Evolutionary conservation across 2,113 vertebrate species (phyloP).

Genomic region (Pelvicachromis taeniatus): DNA sequence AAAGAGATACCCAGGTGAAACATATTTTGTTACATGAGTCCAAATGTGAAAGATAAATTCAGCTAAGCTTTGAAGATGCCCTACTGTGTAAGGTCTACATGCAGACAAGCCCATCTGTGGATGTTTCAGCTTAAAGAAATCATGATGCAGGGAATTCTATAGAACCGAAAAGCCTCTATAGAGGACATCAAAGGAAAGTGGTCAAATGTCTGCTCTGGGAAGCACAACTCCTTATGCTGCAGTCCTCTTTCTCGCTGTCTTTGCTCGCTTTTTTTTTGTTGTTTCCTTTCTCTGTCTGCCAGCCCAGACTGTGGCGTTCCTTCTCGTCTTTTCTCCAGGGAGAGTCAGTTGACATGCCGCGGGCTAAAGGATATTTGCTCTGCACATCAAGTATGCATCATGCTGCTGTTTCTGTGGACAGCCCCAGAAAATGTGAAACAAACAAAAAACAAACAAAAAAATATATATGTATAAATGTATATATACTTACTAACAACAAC

Average conservation of each 20-base stretch:
- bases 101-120: slow-evolving; percentile 32
- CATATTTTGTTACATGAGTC: slow-evolving; percentile 28
- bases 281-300: slow-evolving; percentile 28
- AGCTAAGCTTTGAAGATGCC: slow-evolving; percentile 30
- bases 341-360: slow-evolving; percentile 32
- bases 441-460: background rate
- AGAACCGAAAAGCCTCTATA: background rate
- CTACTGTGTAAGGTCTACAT: slow-evolving; percentile 13
- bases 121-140: slow-evolving; percentile 19
- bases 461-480: background rate
- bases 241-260: background rate
- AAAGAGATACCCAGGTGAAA: background rate
- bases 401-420: slow-evolving; percentile 19
- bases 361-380: slow-evolving; percentile 53
- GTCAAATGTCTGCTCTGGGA: slow-evolving; percentile 45
- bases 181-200: slow-evolving; percentile 50
- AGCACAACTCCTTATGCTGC: background rate
- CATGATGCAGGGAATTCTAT: slow-evolving; percentile 14
- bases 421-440: background rate
- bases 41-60: slow-evolving; percentile 32
- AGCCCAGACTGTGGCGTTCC: slow-evolving; percentile 8
- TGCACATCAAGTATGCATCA: slow-evolving; percentile 43
- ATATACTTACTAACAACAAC: background rate
- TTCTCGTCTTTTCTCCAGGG: slow-evolving; percentile 15
- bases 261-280: background rate